Percentiles rank a stretch among this genome's conserved stretches.
Conservation (phyloP, 2,113 vertebrate species). For the Gopherus evgoodei region DNA sequence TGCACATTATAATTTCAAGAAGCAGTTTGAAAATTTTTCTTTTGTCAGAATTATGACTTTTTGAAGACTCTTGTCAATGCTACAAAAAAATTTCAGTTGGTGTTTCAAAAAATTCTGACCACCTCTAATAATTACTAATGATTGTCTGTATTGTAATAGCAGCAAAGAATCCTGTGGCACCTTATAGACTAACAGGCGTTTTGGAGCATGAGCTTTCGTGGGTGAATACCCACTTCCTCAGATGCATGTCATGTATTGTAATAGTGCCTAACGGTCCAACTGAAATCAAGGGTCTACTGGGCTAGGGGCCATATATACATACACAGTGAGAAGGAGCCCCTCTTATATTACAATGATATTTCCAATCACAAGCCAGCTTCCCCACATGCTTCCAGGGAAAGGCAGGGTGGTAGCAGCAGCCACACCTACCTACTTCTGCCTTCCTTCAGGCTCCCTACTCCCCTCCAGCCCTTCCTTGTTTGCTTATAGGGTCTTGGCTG, state of each 20-base stretch:
- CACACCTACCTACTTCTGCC: not conserved
- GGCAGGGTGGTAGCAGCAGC: not conserved
- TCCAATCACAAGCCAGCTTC: not conserved
- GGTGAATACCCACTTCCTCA: no score
- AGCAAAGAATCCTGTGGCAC: no score
- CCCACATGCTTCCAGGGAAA: not conserved
- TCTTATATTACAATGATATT: not conserved
- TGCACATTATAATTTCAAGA: not conserved
- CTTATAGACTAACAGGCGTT: no score
- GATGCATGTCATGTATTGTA: not conserved
- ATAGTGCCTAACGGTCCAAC: not conserved
- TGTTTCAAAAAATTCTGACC: not conserved
- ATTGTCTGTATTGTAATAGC: not conserved
- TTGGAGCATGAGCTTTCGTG: no score
- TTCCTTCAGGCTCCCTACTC: not conserved
- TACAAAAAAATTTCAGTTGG: not conserved
- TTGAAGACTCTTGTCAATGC: not conserved
- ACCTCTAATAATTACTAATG: not conserved
- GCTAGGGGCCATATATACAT: not conserved
- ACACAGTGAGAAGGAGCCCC: not conserved
- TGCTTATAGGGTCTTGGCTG: not conserved
- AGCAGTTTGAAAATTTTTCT: not conserved
- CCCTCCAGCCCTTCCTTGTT: not conserved
- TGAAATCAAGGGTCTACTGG: not conserved
- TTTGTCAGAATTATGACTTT: not conserved